Evolutionary conservation across 2,888 invertebrate genomes (phyloP), one percentile per base, ranked within the genome.

Genomic region (Helleia helle): DNA sequence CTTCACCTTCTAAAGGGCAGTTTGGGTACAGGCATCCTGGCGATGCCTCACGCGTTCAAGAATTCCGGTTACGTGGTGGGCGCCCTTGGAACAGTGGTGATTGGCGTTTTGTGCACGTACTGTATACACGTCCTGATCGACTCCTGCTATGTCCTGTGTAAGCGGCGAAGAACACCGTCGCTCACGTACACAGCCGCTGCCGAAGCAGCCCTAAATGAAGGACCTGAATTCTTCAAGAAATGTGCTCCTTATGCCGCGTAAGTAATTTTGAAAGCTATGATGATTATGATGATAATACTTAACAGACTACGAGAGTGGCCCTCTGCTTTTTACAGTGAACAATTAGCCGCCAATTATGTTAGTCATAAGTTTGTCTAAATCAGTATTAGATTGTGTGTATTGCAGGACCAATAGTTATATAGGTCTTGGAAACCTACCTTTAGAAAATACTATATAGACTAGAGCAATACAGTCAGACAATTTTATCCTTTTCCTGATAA

Each of bases 101-200:
- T 99, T 52, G 97, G 97, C 0, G 70, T 93, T 14, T 88, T 98
- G 24, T 96, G 96, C 75, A 93, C 96, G 2, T 97, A 97, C 73
- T 97, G 97, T 65, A 96, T 98, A 74, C 95, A 97, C 65, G 86
- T 96, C 48, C 83, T 99, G 48, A 90, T 96, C 13, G 89, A 87
- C 61, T 86, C 89, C 0, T 88, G 90, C 64, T 91, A 90, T 52
- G 87, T 84, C 50, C 62, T 89, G 29, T 89, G 89, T 65, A 87
- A 87, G 66, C 66, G 89, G 50, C 73, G 80, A 55, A 86, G 80
- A 56, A 72, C 87, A 25, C 89, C 91, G 0, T 89, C 90, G 26
- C 71, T 97, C 65, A 90, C 89, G 29, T 97, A 96, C 72, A 93
- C 95, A 0, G 89, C 87, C 1, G 94, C 93, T 0, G 93, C 94